Base-by-base conservation (phyloP, 2,113 vertebrate genomes). In the Nerophis lumbriciformis region DNA sequence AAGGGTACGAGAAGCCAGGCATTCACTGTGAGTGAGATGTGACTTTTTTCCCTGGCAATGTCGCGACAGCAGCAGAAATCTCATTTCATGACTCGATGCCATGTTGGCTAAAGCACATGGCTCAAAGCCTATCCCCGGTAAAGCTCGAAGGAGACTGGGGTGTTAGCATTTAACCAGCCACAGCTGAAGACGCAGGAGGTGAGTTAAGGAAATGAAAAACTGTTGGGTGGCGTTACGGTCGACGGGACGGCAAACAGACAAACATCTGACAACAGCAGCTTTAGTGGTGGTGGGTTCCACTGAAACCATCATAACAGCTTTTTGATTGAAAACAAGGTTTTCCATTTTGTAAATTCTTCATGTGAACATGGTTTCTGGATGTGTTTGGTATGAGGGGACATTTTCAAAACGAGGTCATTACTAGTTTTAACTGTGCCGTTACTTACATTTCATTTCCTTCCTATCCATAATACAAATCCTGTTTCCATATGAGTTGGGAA, bases 61-160 rank as follows among this genome's bases (percentile, higher is more conserved):
- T 83, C 83, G 84, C 77, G 83, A 88, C 67, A 79, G 85, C 53
- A 79, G 66, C 64, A 38, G 64, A 90, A 90, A 88, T 88, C 86
- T 89, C 77, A 90, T 90, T 90, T 91, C 89, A 90, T 80, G 79
- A 83, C 69, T 88, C 83, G 71, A 81, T 88, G 90, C 80, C 60
- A 11, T 85, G 86, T 88, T 87, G 86, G 82, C 77, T 79, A 86
- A 90, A 55, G 62, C 74, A 13, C 73, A 71, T 72, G 74, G 48
- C 72, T 66, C 61, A 59, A 72, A 76, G 71, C 76, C 67, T 72
- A 68, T 76, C 71, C 69, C 56, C 35, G 65, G 73, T 68, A 79
- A 53, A 53, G 72, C 75, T 75, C 64, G 5, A 21, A 75, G 74
- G 63, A 79, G 66, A 56, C 48, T 55, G 57, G 44, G 54, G 67